phyloP scores from a whole-genome alignment of 2,113 vertebrate genomes.

The Sceloporus tristichus region DNA sequence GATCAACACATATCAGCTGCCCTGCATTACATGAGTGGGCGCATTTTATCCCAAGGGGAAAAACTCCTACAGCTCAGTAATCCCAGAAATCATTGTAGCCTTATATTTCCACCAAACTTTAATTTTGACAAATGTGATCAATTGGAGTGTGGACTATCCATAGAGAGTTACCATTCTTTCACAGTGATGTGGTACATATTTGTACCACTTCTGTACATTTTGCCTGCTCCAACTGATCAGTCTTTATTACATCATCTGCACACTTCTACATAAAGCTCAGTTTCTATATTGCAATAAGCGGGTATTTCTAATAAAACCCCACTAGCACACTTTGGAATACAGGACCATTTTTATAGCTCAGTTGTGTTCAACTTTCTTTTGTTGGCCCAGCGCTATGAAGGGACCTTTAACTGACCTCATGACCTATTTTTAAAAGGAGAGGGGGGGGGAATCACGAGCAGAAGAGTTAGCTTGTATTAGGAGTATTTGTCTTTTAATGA shows the following conservation, averaged over 20 bases:
- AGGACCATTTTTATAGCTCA: slow-evolving; percentile 35
- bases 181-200: background rate
- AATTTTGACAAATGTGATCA: background rate
- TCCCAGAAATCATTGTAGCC: background rate
- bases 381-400: slow-evolving; percentile 38
- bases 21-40: background rate
- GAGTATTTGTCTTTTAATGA: slow-evolving; percentile 47
- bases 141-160: background rate
- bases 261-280: background rate
- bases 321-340: slow-evolving; percentile 22
- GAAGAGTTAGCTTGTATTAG: slow-evolving; percentile 58
- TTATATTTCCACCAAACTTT: background rate
- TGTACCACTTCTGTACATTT: background rate
- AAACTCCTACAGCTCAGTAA: background rate
- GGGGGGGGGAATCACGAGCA: slow-evolving; percentile 38
- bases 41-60: background rate
- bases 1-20: background rate
- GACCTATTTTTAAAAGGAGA: slow-evolving; percentile 27
- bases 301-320: background rate
- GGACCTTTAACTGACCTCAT: slow-evolving; percentile 57
- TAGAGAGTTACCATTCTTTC: background rate
- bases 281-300: background rate
- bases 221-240: background rate
- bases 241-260: background rate
- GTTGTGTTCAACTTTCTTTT: slow-evolving; percentile 41